A percentile compares a stretch with the other conserved stretches of the same genome.
These are phyloP conservation scores for Pleuronectes platessa DNA, from an alignment of 2,113 vertebrate species.

Conservation along the genomic window DNA sequence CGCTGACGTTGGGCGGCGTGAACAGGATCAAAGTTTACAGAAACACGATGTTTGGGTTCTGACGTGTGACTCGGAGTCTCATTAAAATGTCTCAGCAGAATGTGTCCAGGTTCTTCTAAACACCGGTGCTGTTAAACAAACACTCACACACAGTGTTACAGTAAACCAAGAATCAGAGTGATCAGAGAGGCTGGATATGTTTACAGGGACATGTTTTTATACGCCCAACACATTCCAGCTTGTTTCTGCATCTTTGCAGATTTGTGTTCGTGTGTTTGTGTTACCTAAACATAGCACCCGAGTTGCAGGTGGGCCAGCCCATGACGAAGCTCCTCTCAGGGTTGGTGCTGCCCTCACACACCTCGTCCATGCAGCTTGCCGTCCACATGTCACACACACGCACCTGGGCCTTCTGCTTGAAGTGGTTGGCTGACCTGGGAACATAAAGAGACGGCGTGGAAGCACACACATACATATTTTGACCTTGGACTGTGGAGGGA, in stretches of 20 bases:
- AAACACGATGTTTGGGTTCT: too few species aligned
- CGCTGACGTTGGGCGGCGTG: too few species aligned
- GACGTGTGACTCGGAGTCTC: too few species aligned
- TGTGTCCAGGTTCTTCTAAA: too few species aligned
- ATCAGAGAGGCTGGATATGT: not conserved
- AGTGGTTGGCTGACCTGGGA: slow-evolving; percentile 80
- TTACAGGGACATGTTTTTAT: not conserved
- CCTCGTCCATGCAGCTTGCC: slow-evolving; percentile 91
- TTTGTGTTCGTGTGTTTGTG: slow-evolving; percentile 5
- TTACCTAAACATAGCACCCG: slow-evolving; percentile 93
- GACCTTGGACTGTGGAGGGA: not conserved
- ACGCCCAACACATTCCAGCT: too few species aligned
- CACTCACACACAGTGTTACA: too few species aligned
- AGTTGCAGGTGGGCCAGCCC: slow-evolving; percentile 97
- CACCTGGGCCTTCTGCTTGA: slow-evolving; percentile 89
- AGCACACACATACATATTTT: slow-evolving; percentile 1
- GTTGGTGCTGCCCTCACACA: slow-evolving; percentile 90
- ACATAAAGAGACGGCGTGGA: not conserved
- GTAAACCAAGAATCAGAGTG: too few species aligned
- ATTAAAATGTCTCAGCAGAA: too few species aligned
- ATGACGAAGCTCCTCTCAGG: slow-evolving; percentile 91
- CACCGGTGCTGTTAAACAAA: too few species aligned
- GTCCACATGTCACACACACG: slow-evolving; percentile 93
- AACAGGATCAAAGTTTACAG: too few species aligned
- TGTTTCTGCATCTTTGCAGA: not conserved